Evolutionary conservation across 2,797 vertebrate species (phyloP).

Genomic region (Streptopelia turtur): DNA sequence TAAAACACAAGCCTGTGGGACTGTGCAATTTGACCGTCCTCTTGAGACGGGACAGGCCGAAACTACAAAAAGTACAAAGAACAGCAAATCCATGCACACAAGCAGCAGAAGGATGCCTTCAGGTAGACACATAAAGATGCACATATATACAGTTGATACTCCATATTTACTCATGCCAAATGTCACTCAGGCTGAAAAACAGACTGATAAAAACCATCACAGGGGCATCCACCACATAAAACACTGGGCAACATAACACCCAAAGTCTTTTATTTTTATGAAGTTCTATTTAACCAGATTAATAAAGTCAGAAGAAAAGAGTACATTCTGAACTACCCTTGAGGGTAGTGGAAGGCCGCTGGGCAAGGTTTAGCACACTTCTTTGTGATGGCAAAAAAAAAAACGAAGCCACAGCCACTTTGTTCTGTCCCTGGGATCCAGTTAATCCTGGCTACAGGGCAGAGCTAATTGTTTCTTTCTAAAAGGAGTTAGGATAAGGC

Average conservation of each 20-base stretch:
- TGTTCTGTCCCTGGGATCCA: neutral
- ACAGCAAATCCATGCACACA: neutral
- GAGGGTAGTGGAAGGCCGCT: neutral
- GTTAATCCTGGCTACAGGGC: neutral
- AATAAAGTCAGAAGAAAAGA: neutral
- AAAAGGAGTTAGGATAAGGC: neutral
- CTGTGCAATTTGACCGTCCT: neutral
- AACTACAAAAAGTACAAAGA: neutral
- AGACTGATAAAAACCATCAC: neutral
- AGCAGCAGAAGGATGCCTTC: neutral
- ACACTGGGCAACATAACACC: neutral
- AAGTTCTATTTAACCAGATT: neutral
- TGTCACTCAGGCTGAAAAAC: neutral
- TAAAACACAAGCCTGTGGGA: neutral
- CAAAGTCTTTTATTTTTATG: neutral
- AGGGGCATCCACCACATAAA: neutral
- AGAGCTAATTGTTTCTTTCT: conserved; percentile 16
- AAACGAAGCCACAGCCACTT: neutral
- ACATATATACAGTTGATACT: neutral
- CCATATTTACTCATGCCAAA: neutral
- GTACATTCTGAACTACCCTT: neutral
- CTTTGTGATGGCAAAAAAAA: neutral
- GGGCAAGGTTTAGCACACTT: neutral
- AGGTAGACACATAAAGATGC: neutral
- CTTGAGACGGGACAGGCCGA: neutral